Evolutionary conservation across 2,797 vertebrate genomes (phyloP), one percentile per base, ranked within the genome.

Genomic region (Anabas testudineus): DNA sequence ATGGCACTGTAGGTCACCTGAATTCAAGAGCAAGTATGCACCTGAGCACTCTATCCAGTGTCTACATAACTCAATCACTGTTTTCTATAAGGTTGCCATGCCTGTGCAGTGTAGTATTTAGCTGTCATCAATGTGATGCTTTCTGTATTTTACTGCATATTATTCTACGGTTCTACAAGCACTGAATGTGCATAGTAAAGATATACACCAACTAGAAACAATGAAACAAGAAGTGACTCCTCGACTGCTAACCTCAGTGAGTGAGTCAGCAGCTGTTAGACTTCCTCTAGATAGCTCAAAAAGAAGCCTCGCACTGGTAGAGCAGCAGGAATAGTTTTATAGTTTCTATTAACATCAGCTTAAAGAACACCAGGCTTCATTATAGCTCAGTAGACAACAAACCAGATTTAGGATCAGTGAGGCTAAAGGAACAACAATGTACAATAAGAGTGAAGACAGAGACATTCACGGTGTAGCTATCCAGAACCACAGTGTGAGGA

Each of bases 211-310:
- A 45, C 16, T 22, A 30, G 41, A 34, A 22, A 32, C 41, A 51
- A 63, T 12, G 43, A 77, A 78, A 83, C 46, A 51, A 55, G 66
- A 87, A 86, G 68, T 51, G 22, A 41, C 28, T 4, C 5, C 47
- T 46, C 21, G 15, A 21, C 9, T 1, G 5, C 22, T 4, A 12
- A 12, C 12, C 1, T 45, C 18, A 0, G 13, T 3, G 32, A 32
- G 65, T 42, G 74, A 75, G 61, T 64, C 74, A 67, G 70, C 76
- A 82, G 64, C 51, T 16, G 45, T 3, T 14, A 10, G 4, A 22
- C 78, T 87, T 88, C 81, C 81, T 73, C 55, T 64, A 47, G 39
- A 41, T 32, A 24, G 22, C 49, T 45, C n/a, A 42, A 10, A 32
- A 54, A 73, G 32, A 24, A 16, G 5, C 10, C 36, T 22, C 18